Evolutionary conservation across 2,888 invertebrate genomes (phyloP).

Genomic region (Yponomeuta evonymella): DNA sequence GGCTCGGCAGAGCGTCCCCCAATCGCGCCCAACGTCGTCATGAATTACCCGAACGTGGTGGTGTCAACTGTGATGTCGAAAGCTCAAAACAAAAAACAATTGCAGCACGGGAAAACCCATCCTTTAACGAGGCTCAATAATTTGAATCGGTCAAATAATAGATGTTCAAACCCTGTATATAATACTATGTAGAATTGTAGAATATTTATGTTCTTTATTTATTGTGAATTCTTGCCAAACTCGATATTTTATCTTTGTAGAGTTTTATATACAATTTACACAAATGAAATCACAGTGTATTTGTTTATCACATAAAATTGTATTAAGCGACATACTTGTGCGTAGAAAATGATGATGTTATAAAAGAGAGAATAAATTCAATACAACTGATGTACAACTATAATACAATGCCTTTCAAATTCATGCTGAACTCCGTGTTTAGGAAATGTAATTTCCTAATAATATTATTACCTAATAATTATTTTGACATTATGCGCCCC

Average conservation of each 20-base stretch:
- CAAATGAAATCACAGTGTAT: slow-evolving; percentile 70
- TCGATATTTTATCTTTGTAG: slow-evolving; percentile 74
- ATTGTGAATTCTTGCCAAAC: slow-evolving; percentile 76
- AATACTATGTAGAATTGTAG: slow-evolving; percentile 85
- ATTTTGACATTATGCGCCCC: too few species aligned
- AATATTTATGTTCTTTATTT: slow-evolving; percentile 60
- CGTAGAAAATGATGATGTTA: slow-evolving; percentile 54
- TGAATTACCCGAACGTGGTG: slow-evolving; percentile 71
- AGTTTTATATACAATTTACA: slow-evolving; percentile 75
- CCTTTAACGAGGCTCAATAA: slow-evolving; percentile 89
- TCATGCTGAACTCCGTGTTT: background rate
- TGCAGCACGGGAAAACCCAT: slow-evolving; percentile 94
- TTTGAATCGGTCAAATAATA: slow-evolving; percentile 80
- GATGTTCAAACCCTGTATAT: slow-evolving; percentile 88
- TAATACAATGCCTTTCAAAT: slow-evolving; percentile 46
- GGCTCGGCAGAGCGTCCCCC: slow-evolving; percentile 45
- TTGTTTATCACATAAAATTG: slow-evolving; percentile 68
- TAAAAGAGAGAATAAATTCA: slow-evolving; percentile 66
- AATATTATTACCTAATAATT: background rate
- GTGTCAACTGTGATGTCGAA: slow-evolving; percentile 82
- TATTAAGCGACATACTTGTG: slow-evolving; percentile 68
- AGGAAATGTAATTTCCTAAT: background rate
- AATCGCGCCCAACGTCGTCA: slow-evolving; percentile 51
- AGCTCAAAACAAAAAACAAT: slow-evolving; percentile 86
- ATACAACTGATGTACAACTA: slow-evolving; percentile 73